Conservation (phyloP, 2,888 invertebrate genomes). For the Teleogryllus oceanicus region DNA sequence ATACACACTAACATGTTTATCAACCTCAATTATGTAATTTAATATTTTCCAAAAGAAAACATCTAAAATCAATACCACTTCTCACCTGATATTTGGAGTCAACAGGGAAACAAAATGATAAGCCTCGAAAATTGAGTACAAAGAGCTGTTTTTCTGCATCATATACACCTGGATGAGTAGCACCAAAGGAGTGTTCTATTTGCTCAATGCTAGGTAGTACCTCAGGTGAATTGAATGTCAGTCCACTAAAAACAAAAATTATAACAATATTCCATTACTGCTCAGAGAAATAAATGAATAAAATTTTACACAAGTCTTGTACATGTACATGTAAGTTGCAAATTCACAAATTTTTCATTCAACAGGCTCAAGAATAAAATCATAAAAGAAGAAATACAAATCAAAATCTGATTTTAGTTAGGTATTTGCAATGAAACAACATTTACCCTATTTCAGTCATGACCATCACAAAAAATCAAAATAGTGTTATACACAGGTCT, state of each 20-base stretch:
- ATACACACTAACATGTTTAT: too few relatives aligned
- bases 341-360: not conserved
- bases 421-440: too few relatives aligned
- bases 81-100: conserved; percentile 77
- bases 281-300: not conserved
- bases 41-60: too few relatives aligned
- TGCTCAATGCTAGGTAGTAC: conserved; percentile 95
- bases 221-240: conserved; percentile 87
- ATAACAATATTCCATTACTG: not conserved
- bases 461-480: too few relatives aligned
- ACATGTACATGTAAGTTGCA: too few relatives aligned
- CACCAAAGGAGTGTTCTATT: conserved; percentile 98
- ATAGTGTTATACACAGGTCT: too few relatives aligned
- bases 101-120: conserved; percentile 96
- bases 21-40: too few relatives aligned
- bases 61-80: too few relatives aligned
- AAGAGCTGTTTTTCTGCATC: conserved; percentile 94
- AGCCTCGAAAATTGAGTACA: conserved; percentile 91
- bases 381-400: too few relatives aligned
- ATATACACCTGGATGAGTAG: conserved; percentile 97
- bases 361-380: not conserved
- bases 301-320: too few relatives aligned
- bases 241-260: conserved; percentile 55
- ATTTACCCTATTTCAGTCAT: too few relatives aligned
- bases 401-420: too few relatives aligned